Percentiles rank a stretch among this genome's conserved stretches.
phyloP scores from a whole-genome alignment of 2,888 invertebrate genomes.

The Scaptomyza reducta region DNA sequence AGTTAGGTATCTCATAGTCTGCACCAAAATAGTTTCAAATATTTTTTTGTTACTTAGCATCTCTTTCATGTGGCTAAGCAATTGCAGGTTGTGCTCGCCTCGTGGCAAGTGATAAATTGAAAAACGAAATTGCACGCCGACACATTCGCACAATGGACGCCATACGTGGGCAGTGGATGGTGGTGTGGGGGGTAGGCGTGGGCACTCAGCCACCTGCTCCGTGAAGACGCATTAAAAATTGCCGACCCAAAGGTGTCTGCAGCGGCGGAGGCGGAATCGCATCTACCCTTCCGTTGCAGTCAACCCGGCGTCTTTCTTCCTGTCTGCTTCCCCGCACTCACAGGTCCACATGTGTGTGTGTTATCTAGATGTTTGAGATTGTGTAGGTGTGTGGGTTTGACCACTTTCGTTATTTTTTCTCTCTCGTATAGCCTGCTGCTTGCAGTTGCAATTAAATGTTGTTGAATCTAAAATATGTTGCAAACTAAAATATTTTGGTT shows the following conservation, averaged over 20 bases:
- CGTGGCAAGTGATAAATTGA: slow-evolving; percentile 49
- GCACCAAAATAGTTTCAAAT: not conserved
- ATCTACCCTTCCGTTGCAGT: slow-evolving; percentile 5
- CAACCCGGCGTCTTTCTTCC: not conserved
- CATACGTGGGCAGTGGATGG: not conserved
- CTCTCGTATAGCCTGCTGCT: slow-evolving; percentile 14
- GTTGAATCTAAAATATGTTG: slow-evolving; percentile 30
- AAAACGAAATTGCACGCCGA: slow-evolving; percentile 44
- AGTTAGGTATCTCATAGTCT: slow-evolving; percentile 10
- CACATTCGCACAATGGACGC: slow-evolving; percentile 45
- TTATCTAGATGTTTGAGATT: not conserved
- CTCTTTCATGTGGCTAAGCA: slow-evolving; percentile 18
- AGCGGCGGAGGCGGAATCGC: slow-evolving; percentile 18
- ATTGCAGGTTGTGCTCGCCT: slow-evolving; percentile 18
- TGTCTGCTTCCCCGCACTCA: not conserved
- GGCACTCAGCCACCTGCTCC: slow-evolving; percentile 35
- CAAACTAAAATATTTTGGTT: slow-evolving; percentile 65
- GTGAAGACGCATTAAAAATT: slow-evolving; percentile 26
- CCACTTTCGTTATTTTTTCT: slow-evolving; percentile 7
- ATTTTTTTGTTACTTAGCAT: slow-evolving; percentile 1
- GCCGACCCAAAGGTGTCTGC: slow-evolving; percentile 29
- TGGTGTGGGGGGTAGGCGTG: not conserved
- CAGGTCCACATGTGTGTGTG: not conserved
- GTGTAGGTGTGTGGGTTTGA: slow-evolving; percentile 2
- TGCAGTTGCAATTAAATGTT: slow-evolving; percentile 57